These are phyloP conservation scores for Drepana arcuata DNA, from an alignment of 1,140 invertebrate species.

Conservation along the genomic window DNA sequence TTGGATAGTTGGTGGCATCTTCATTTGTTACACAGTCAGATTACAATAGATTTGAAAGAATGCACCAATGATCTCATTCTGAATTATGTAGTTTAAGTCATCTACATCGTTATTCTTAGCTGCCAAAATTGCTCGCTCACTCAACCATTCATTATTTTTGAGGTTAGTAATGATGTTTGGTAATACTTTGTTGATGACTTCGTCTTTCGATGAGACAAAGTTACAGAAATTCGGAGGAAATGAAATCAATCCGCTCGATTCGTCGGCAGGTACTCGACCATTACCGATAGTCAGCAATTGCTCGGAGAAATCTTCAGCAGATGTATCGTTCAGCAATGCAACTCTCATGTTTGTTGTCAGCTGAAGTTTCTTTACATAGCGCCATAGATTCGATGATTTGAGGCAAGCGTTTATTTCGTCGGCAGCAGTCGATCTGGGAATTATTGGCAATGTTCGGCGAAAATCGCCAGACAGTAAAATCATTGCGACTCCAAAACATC, in stretches of 20 bases:
- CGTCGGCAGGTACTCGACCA: constrained; percentile 37
- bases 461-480: constrained; percentile 16
- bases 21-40: too few species aligned
- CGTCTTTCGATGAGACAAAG: constrained; percentile 27
- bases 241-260: constrained; percentile 38
- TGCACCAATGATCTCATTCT: too few species aligned
- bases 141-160: constrained; percentile 20
- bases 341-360: constrained; percentile 55
- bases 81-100: too few species aligned
- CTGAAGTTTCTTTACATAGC: constrained; percentile 34
- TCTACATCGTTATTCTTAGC: too few species aligned
- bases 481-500: constrained; percentile 15
- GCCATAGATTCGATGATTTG: constrained; percentile 48
- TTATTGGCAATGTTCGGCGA: constrained; percentile 23
- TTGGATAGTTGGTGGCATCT: too few species aligned
- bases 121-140: too few species aligned
- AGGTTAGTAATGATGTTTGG: constrained; percentile 44
- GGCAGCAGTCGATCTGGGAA: constrained; percentile 44
- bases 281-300: constrained; percentile 40
- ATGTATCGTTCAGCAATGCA: constrained; percentile 39
- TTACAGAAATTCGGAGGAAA: constrained; percentile 33
- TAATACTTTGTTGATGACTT: constrained; percentile 47
- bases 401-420: constrained; percentile 45
- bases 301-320: constrained; percentile 23
- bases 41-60: too few species aligned